Base-by-base conservation (phyloP, 2,888 invertebrate species). In the Agrypnus murinus region DNA sequence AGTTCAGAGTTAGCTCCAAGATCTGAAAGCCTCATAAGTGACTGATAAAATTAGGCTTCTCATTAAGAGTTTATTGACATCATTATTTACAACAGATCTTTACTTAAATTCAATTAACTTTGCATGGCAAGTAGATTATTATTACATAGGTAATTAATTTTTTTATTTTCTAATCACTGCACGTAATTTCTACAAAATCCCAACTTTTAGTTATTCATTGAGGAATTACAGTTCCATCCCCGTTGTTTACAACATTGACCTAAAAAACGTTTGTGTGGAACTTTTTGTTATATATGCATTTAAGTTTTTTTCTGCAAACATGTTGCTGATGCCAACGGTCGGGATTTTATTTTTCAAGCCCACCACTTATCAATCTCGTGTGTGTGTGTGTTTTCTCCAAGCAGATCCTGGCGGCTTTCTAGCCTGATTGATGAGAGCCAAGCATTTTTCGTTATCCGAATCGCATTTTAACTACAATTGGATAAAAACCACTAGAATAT, bases 391-490 rank as follows among this genome's bases (percentile, higher is more conserved):
- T 17, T 34, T 15, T 62, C 53, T 55, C 48, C 53, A 10, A 59
- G 60, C 40, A 64, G 36, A 31, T 62, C 40, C n/a, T n/a, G n/a
- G 60, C 10, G 25, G 32, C 50, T 46, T 59, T 69, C 46, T 50
- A 58, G 40, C 32, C 69, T 72, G 72, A 72, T 72, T 69, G 72
- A 72, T 72, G 72, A 69, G 69, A 65, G 46, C 10, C 12, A 55
- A 50, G 48, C 50, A 32, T 50, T 45, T 40, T 40, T 59, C 59
- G 64, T 63, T 69, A 69, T 69, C 65, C 65, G 69, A 71, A 71
- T 71, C 73, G 69, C 73, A 68, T 69, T 73, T 68, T 58, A 67
- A 72, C 70, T 45, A 64, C 72, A 72, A 68, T 73, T 57, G 65
- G 65, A 55, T 73, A 74, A 73, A 73, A 76, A 73, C 48, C 60